These are phyloP conservation scores for Umimayanthus chanpuru DNA, from an alignment of 92 coral and sea anemone species.

Conservation along the genomic window DNA sequence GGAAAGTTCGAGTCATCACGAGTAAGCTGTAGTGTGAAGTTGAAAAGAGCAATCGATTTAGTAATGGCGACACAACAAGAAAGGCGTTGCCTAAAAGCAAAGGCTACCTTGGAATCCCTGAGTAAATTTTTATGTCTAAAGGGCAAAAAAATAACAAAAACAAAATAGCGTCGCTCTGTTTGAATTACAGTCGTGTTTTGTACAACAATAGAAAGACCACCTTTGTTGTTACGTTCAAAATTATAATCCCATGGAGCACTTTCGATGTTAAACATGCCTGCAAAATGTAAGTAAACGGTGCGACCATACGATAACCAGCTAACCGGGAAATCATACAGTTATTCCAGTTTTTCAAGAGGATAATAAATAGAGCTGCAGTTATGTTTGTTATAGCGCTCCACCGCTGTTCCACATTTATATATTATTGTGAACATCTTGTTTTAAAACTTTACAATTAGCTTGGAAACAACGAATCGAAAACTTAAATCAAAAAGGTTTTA, in stretches of 20 bases:
- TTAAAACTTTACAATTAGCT: too few species aligned
- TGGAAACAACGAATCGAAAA: too few species aligned
- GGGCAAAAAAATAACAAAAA: too few species aligned
- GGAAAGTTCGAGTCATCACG: neutral
- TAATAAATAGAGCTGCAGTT: neutral
- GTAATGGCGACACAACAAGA: too few species aligned
- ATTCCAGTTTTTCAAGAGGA: neutral
- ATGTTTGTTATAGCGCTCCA: neutral
- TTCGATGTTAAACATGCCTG: too few species aligned
- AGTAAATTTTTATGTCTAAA: too few species aligned
- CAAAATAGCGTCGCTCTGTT: neutral
- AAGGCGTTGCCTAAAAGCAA: neutral
- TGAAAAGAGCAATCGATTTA: too few species aligned
- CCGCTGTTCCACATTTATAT: neutral
- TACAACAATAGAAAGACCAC: neutral
- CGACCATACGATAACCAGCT: neutral
- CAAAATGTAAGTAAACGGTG: neutral
- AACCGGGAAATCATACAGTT: neutral
- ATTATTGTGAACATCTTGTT: too few species aligned
- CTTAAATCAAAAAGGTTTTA: too few species aligned
- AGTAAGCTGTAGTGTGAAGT: too few species aligned
- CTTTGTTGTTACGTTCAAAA: neutral
- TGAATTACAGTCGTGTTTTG: neutral
- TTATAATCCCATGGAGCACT: neutral
- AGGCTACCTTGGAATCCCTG: neutral